A percentile compares a stretch with the other conserved stretches of the same genome.
Evolutionary conservation across 2,797 vertebrate genomes (phyloP).

Genomic region (Trematomus bernacchii): DNA sequence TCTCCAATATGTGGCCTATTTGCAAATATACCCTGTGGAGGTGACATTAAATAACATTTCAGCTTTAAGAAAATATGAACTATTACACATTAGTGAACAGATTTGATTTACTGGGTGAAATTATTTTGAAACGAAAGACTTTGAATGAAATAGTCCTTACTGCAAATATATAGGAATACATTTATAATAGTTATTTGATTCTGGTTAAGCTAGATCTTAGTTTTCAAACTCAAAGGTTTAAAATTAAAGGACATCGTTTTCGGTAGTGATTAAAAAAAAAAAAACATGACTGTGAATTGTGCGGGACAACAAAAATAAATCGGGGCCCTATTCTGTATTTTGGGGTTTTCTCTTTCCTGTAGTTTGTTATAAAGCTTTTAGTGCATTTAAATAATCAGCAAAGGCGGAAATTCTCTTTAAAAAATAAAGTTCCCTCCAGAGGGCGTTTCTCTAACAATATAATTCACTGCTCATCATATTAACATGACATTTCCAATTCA

Average conservation of each 20-base stretch:
- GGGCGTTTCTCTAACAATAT: too few species aligned
- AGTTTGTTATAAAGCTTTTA: too few species aligned
- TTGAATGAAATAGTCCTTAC: background rate
- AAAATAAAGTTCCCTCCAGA: too few species aligned
- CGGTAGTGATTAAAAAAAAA: too few species aligned
- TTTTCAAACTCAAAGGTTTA: background rate
- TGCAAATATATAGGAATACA: background rate
- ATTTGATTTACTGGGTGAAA: background rate
- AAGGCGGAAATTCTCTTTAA: too few species aligned
- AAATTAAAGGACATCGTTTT: background rate
- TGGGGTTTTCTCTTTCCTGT: too few species aligned
- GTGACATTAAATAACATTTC: background rate
- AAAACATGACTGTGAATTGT: background rate
- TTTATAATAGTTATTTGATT: background rate
- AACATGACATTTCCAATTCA: slow-evolving; percentile 12
- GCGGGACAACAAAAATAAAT: background rate
- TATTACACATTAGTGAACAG: background rate
- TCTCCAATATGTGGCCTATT: slow-evolving; percentile 1
- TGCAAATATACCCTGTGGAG: background rate
- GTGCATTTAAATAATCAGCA: too few species aligned
- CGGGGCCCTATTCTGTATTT: too few species aligned
- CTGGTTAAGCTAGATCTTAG: background rate
- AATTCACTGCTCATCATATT: too few species aligned
- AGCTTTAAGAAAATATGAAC: background rate
- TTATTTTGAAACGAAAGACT: background rate